Percentiles rank a stretch among this genome's conserved stretches.
phyloP scores from a whole-genome alignment of 2,113 vertebrate species.

The Blennius ocellaris region DNA sequence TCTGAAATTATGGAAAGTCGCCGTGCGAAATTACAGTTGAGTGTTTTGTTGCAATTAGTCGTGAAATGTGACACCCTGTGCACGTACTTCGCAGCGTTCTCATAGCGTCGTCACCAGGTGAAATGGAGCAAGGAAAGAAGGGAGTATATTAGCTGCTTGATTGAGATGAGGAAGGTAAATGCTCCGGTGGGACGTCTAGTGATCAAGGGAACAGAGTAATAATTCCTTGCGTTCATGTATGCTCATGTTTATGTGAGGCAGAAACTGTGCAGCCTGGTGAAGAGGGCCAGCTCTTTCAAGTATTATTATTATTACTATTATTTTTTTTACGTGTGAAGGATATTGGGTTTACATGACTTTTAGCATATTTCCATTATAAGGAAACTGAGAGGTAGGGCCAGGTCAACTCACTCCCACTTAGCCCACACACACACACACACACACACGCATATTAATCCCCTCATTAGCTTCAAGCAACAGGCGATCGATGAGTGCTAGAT shows the following conservation, averaged over 20 bases:
- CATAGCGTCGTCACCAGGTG: slow-evolving; percentile 27
- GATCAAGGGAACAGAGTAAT: slow-evolving; percentile 49
- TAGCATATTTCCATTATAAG: slow-evolving; percentile 53
- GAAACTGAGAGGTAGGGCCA: slow-evolving; percentile 34
- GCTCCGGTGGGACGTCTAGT: slow-evolving; percentile 49
- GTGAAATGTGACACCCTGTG: slow-evolving; percentile 39
- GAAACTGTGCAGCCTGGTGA: background rate
- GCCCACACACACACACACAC: slow-evolving; percentile 2
- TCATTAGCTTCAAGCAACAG: slow-evolving; percentile 58
- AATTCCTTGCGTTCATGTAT: slow-evolving; percentile 39
- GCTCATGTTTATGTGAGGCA: slow-evolving; percentile 24
- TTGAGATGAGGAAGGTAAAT: slow-evolving; percentile 53
- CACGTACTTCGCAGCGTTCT: background rate
- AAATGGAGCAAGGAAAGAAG: slow-evolving; percentile 50
- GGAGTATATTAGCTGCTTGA: slow-evolving; percentile 50
- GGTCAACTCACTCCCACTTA: slow-evolving; percentile 16
- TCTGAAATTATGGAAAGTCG: slow-evolving; percentile 16
- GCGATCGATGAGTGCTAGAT: background rate
- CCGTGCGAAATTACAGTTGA: slow-evolving; percentile 45
- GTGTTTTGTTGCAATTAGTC: slow-evolving; percentile 55
- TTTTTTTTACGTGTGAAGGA: slow-evolving; percentile 57
- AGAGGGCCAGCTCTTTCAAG: slow-evolving; percentile 42
- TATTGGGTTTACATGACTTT: slow-evolving; percentile 58
- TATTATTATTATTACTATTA: too few species aligned
- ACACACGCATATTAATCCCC: slow-evolving; percentile 29